Evolutionary conservation across 2,113 vertebrate species (phyloP), one percentile per base, ranked within the genome.

Genomic region (Sceloporus tristichus): DNA sequence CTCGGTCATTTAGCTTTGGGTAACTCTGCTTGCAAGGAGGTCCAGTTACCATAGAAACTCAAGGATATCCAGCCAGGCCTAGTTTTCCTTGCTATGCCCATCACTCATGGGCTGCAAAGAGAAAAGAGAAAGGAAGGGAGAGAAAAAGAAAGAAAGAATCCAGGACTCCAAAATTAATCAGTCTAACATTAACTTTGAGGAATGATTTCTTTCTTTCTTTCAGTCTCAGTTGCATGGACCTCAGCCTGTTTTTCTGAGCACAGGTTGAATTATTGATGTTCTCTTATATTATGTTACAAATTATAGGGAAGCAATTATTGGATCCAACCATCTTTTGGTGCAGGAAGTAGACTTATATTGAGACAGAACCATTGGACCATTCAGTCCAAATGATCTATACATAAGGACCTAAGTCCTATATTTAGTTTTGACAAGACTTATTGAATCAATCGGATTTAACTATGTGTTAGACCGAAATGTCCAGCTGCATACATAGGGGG

Each of bases 151-250:
- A 48, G 14, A 18, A 66, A 16, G 40, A 93, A 90, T 92, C 89
- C 85, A 87, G 40, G 85, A 85, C 90, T 92, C 91, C 88, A 93
- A 95, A 94, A 89, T 94, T 92, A 93, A 96, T 94, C 92, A 92
- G 84, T 95, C 90, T 91, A 85, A 91, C 87, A 88, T 80, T 93
- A 92, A 94, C 77, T 93, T 95, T 94, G 91, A 88, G 85, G 87
- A 93, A 68, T 1, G 0, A 80, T 91, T 93, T 19, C 56, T 94
- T 89, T 78, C 76, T 75, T 23, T 11, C 34, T 87, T 91, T 91
- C 19, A 70, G 34, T 48, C 68, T 74, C 25, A 16, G 87, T 93
- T 93, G 85, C 79, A 86, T 90, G 59, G 89, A 65, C 90, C 88
- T 93, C 66, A 82, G 89, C 84, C 85, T 53, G 76, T 56, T 90